Evolutionary conservation across 2,113 vertebrate genomes (phyloP), one percentile per base, ranked within the genome.

Genomic region (Silurus asotus): DNA sequence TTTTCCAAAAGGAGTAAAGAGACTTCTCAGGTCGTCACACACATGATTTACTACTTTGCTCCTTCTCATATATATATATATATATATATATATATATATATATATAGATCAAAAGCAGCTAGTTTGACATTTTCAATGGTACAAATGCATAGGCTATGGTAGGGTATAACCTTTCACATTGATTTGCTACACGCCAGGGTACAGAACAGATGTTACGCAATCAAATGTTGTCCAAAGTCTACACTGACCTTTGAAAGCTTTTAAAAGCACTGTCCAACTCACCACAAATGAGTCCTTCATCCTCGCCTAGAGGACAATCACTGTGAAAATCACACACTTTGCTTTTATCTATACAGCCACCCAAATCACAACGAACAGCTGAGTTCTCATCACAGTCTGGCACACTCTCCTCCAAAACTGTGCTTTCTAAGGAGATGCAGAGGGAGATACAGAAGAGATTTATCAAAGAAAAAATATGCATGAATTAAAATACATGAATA

Each of bases 211-310:
- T 51, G 59, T 62, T 72, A 72, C 15, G 23, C 49, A 83, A 84
- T 25, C 67, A 64, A 20, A 28, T 45, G 17, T 59, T 59, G 55
- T 59, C 55, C 9, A 62, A 75, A 48, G 6, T 45, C 23, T 84
- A 3, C 15, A 76, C 25, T 65, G 81, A n/a, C 15, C 15, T 75
- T 72, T 78, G 9, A 84, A 89, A 85, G 45, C 83, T 69, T 45
- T 72, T 17, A 58, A 76, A 75, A 65, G 19, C 58, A 80, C 55
- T 0, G 74, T 28, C 72, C 81, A 65, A 89, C 95, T 95, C 88
- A 97, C 97, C 95, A 93, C 97, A 97, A 37, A 95, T 89, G 23
- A 89, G 89, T 76, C 93, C 94, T 84, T 96, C 94, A 25, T 96
- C 92, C 17, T 95, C 94, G 84, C 94, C 94, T 3, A 90, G 81